Percentiles rank a stretch among this genome's conserved stretches.
phyloP scores from a whole-genome alignment of 2,888 invertebrate genomes.

The Melanostoma mellinum region DNA sequence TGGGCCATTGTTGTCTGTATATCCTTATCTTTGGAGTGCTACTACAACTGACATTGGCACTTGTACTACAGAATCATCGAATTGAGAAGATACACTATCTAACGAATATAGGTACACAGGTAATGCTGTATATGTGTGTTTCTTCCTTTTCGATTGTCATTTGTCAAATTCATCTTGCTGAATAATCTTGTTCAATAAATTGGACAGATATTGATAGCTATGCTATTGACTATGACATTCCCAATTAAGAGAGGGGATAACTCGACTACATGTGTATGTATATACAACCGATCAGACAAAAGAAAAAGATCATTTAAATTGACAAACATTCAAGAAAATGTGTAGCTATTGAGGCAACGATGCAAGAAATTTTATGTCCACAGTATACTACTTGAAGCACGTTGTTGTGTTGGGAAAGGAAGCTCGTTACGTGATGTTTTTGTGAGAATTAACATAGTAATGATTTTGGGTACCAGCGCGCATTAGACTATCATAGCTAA shows the following conservation, averaged over 20 bases:
- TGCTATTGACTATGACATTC: constrained; percentile 59
- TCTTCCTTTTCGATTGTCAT: constrained; percentile 26
- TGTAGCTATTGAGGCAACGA: neutral
- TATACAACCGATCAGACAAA: constrained; percentile 26
- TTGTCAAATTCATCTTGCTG: constrained; percentile 66
- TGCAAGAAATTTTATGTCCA: too few relatives aligned
- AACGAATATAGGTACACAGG: constrained; percentile 19
- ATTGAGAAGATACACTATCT: constrained; percentile 53
- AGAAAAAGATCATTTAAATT: constrained; percentile 34
- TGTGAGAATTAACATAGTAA: constrained; percentile 27
- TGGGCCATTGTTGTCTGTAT: constrained; percentile 55
- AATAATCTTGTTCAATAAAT: constrained; percentile 72
- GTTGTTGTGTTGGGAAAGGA: constrained; percentile 4
- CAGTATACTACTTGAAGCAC: constrained; percentile 1
- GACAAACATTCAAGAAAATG: constrained; percentile 41
- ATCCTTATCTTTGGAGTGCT: constrained; percentile 51
- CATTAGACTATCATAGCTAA: too few relatives aligned
- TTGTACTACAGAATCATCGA: constrained; percentile 39
- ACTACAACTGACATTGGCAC: constrained; percentile 66
- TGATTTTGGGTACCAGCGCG: neutral
- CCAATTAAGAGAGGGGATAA: constrained; percentile 46
- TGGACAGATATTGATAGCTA: constrained; percentile 70
- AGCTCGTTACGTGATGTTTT: constrained; percentile 41
- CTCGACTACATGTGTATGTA: constrained; percentile 11
- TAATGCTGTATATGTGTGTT: constrained; percentile 48